phyloP scores from a whole-genome alignment of 37 sponge, comb jelly and placozoan genomes.

The Cladorhizidae sp. region DNA sequence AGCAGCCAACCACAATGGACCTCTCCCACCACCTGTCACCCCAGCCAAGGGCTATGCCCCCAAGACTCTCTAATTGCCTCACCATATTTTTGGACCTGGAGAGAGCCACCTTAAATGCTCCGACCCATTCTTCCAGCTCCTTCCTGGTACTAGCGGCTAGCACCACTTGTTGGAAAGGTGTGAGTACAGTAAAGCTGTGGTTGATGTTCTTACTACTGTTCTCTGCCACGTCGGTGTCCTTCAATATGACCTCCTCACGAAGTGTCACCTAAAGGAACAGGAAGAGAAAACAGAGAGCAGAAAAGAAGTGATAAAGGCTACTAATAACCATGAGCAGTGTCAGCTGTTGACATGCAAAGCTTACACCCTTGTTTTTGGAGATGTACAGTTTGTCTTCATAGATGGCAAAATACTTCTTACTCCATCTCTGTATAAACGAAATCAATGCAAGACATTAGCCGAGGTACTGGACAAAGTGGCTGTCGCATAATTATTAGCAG shows the following conservation, averaged over 20 bases:
- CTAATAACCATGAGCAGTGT: not conserved
- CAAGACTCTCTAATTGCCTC: slow-evolving; percentile 11
- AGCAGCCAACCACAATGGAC: no score
- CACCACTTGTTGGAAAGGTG: slow-evolving; percentile 61
- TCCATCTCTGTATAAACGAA: slow-evolving; percentile 37
- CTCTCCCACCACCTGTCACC: no score
- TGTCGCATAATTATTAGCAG: no score
- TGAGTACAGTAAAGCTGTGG: slow-evolving; percentile 87
- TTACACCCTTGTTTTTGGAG: slow-evolving; percentile 35
- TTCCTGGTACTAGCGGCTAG: slow-evolving; percentile 75
- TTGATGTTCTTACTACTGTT: slow-evolving; percentile 79
- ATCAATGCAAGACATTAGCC: no score
- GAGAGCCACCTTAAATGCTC: slow-evolving; percentile 57
- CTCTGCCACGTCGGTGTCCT: slow-evolving; percentile 86
- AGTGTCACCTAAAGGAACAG: slow-evolving; percentile 39
- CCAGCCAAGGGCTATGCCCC: slow-evolving; percentile 1
- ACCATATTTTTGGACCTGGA: slow-evolving; percentile 18
- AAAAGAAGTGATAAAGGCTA: no score
- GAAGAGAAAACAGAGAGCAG: not conserved
- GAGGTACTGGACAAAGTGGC: no score
- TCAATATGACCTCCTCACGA: slow-evolving; percentile 56
- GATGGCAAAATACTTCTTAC: slow-evolving; percentile 40
- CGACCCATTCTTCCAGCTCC: slow-evolving; percentile 95
- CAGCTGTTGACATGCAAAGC: not conserved
- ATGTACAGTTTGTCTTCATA: slow-evolving; percentile 30